Percentiles rank a stretch among this genome's conserved stretches.
These are phyloP conservation scores for Eulemur albifrons DNA, from an alignment of 2,797 vertebrate species.

Conservation along the genomic window DNA sequence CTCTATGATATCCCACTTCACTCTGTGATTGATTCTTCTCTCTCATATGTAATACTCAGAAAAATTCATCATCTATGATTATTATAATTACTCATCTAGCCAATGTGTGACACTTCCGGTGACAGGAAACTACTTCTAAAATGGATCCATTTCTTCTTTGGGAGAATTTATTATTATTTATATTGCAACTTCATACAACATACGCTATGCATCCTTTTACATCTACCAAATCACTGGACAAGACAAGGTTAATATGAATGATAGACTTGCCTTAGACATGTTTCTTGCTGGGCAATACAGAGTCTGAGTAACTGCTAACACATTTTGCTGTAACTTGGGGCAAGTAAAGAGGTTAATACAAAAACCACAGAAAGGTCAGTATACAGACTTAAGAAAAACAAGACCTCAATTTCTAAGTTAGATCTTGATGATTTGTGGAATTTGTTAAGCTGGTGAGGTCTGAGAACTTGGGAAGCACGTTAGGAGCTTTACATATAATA, in stretches of 20 bases:
- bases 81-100: neutral
- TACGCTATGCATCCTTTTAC: neutral
- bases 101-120: neutral
- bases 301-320: neutral
- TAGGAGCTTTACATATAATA: neutral
- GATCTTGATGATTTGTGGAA: neutral
- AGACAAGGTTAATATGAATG: neutral
- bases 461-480: neutral
- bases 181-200: neutral
- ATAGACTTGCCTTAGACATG: neutral
- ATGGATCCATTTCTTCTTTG: neutral
- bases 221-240: neutral
- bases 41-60: neutral
- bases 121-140: neutral
- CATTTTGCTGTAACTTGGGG: neutral
- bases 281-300: neutral
- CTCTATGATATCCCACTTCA: neutral
- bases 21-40: neutral
- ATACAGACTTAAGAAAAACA: no score
- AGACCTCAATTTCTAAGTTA: neutral
- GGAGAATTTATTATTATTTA: neutral
- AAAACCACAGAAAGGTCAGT: neutral
- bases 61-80: neutral
- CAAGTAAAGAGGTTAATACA: neutral
- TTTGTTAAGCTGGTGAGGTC: neutral